These are phyloP conservation scores for Gallinago stenura DNA, from an alignment of 2,797 vertebrate species.

Conservation along the genomic window DNA sequence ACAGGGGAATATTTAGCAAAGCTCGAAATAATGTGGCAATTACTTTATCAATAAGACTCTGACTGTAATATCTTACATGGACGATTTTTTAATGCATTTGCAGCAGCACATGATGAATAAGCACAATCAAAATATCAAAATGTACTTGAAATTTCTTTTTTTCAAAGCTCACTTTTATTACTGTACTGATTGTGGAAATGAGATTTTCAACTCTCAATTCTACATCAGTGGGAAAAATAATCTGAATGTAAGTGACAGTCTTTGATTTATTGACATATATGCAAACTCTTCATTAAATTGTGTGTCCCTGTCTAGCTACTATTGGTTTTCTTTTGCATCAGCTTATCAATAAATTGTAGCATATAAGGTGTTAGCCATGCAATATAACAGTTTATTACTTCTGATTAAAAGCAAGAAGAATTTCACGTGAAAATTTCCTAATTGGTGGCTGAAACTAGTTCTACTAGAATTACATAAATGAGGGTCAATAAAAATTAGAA, in stretches of 20 bases:
- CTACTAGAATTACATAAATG: not conserved
- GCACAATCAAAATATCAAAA: not conserved
- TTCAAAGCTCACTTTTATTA: not conserved
- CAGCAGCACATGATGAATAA: not conserved
- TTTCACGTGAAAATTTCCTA: not conserved
- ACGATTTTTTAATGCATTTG: not conserved
- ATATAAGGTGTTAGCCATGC: not conserved
- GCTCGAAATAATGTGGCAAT: not conserved
- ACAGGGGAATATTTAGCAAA: not conserved
- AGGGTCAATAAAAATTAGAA: not conserved
- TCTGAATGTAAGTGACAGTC: not conserved
- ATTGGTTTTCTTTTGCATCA: not conserved
- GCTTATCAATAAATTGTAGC: not conserved
- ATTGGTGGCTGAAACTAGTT: not conserved
- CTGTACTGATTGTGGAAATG: not conserved
- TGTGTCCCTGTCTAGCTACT: not conserved
- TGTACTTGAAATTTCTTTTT: not conserved
- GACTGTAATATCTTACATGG: not conserved
- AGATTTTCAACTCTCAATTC: not conserved
- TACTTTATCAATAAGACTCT: not conserved
- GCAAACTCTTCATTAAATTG: not conserved
- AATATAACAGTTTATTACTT: not conserved
- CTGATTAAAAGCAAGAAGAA: not conserved
- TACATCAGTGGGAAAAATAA: not conserved
- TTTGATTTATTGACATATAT: not conserved